Percentiles rank a stretch among this genome's conserved stretches.
Evolutionary conservation across 2,113 vertebrate genomes (phyloP).

Genomic region (Otus sunia): DNA sequence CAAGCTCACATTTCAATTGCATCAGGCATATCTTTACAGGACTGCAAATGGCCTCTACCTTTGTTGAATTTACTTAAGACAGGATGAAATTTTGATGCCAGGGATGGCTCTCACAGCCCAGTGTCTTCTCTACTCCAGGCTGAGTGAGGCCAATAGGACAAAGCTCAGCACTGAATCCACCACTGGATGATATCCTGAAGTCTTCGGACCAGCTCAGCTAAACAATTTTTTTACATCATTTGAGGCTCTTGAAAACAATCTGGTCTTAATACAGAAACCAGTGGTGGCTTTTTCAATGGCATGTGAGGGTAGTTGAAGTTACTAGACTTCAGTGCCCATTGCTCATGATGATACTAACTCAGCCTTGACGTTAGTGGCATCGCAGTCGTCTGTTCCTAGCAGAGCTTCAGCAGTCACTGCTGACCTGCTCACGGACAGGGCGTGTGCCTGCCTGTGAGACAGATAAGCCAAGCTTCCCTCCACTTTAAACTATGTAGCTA

Average conservation of each 20-base stretch:
- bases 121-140: neutral
- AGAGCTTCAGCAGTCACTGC: neutral
- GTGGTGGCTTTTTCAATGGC: neutral
- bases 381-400: neutral
- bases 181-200: neutral
- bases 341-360: neutral
- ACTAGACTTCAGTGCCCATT: neutral
- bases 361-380: neutral
- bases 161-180: neutral
- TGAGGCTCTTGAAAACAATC: neutral
- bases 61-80: neutral
- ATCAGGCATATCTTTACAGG: neutral
- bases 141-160: neutral
- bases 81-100: neutral
- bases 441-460: neutral
- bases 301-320: neutral
- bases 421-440: neutral
- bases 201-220: neutral
- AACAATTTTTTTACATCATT: neutral
- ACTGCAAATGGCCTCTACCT: neutral
- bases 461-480: neutral
- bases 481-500: neutral
- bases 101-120: neutral
- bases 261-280: neutral
- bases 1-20: conserved; percentile 20